Conservation (phyloP, 2,888 invertebrate species). For the Epistrophe grossulariae region DNA sequence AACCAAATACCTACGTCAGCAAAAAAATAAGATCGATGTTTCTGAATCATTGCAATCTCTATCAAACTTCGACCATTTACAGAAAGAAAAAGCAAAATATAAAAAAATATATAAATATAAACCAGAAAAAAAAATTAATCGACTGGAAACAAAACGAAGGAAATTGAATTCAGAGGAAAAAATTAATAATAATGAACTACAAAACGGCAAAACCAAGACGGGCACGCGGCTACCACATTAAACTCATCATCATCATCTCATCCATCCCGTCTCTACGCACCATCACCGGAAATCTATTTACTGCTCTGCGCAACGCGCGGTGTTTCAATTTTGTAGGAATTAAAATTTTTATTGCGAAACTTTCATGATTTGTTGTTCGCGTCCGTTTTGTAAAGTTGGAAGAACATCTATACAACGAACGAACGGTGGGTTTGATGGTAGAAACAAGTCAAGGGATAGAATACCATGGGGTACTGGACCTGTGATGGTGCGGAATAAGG, state of each 20-base stretch:
- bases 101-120: conserved; percentile 8
- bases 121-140: conserved; percentile 51
- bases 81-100: neutral
- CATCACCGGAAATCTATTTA: conserved; percentile 75
- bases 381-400: conserved; percentile 37
- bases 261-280: conserved; percentile 61
- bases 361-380: conserved; percentile 68
- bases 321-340: conserved; percentile 74
- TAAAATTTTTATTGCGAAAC: conserved; percentile 74
- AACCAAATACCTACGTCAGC: conserved; percentile 62
- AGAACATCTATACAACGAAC: conserved; percentile 6
- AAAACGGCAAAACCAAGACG: conserved; percentile 44
- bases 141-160: conserved; percentile 61
- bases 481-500: conserved; percentile 20
- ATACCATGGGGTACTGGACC: neutral
- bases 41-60: conserved; percentile 69
- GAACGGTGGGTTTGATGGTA: conserved; percentile 21
- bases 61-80: conserved; percentile 45
- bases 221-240: conserved; percentile 42
- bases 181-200: conserved; percentile 35
- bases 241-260: conserved; percentile 54
- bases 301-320: conserved; percentile 55
- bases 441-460: conserved; percentile 10
- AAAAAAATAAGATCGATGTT: conserved; percentile 31
- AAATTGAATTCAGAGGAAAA: conserved; percentile 65